phyloP scores from a whole-genome alignment of 2,797 vertebrate species.

The Dryobates pubescens region DNA sequence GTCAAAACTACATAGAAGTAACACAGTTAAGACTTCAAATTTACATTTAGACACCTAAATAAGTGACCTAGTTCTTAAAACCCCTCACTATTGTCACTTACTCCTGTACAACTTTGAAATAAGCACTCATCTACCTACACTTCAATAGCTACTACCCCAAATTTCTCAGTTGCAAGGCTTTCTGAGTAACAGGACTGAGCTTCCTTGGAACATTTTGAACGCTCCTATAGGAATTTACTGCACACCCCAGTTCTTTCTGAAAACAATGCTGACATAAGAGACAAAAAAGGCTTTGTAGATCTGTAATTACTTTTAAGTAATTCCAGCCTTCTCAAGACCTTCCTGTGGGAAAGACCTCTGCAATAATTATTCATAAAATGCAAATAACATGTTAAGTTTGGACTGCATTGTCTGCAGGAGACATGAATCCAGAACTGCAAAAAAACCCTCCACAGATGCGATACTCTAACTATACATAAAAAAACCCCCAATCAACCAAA shows the following conservation, averaged over 20 bases:
- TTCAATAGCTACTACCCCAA: not conserved
- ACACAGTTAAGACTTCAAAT: not conserved
- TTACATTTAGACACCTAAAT: not conserved
- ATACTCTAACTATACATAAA: constrained; percentile 11
- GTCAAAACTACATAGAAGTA: not conserved
- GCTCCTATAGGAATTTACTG: not conserved
- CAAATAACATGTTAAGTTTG: constrained; percentile 40
- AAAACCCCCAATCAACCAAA: not conserved
- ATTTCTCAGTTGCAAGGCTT: not conserved
- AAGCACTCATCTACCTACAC: not conserved
- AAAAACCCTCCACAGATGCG: constrained; percentile 2
- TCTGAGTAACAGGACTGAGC: not conserved
- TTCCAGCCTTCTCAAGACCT: constrained; percentile 53
- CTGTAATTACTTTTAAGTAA: constrained; percentile 42
- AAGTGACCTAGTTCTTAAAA: not conserved
- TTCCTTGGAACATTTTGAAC: not conserved
- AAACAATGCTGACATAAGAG: not conserved
- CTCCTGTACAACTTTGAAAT: not conserved
- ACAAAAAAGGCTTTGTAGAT: constrained; percentile 20
- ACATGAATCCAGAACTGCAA: constrained; percentile 37
- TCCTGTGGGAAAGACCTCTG: constrained; percentile 73
- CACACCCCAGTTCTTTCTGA: not conserved
- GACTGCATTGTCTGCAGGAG: constrained; percentile 42
- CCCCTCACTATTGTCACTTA: not conserved
- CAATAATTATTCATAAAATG: constrained; percentile 41